Conservation (phyloP, 2,113 vertebrate species). For the Prunella fulvescens region DNA sequence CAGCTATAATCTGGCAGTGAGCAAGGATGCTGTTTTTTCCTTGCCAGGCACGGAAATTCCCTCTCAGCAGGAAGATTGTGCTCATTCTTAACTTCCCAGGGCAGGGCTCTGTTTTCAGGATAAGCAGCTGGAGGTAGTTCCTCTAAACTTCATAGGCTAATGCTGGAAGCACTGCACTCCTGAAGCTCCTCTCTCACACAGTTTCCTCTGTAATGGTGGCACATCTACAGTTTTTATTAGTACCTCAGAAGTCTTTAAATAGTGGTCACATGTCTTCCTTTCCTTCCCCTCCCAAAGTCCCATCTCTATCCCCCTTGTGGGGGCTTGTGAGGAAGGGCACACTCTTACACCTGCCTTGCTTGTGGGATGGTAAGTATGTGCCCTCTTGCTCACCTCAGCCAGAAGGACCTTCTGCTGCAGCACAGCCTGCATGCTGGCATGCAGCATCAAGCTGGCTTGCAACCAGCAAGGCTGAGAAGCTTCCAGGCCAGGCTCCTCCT, state of each 20-base stretch:
- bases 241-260: neutral
- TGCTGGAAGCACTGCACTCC: neutral
- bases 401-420: neutral
- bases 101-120: neutral
- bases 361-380: fast-evolving
- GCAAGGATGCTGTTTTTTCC: neutral
- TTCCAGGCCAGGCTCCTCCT: neutral
- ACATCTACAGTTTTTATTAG: neutral
- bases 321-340: neutral
- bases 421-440: neutral
- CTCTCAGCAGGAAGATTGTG: neutral
- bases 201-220: neutral
- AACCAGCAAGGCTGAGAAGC: neutral
- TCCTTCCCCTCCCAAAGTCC: neutral
- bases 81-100: neutral
- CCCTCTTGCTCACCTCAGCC: neutral
- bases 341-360: neutral
- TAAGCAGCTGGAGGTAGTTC: neutral
- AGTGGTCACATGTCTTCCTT: neutral
- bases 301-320: neutral
- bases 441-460: neutral
- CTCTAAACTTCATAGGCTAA: neutral
- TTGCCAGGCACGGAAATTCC: neutral
- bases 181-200: neutral
- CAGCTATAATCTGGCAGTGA: neutral